Evolutionary conservation across 1,140 invertebrate genomes (phyloP).

Genomic region (Zaprionus ornatus): DNA sequence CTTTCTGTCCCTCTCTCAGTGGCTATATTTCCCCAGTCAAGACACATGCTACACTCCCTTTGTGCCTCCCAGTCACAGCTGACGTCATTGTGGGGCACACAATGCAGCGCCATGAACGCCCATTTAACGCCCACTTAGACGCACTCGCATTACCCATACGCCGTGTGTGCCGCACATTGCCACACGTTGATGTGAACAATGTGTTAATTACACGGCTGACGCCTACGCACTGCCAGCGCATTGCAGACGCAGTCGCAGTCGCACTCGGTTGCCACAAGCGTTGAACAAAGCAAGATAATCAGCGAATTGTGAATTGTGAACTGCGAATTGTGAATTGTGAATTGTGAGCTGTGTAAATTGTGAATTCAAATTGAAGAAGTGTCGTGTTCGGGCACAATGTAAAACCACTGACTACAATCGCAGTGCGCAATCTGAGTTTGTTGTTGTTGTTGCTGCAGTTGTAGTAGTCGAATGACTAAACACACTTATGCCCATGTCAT

Average conservation of each 20-base stretch:
- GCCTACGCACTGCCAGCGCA: slow-evolving; percentile 37
- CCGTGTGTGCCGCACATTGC: slow-evolving; percentile 3
- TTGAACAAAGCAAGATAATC: slow-evolving; percentile 28
- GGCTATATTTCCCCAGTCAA: too few relatives aligned
- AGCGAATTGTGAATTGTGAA: slow-evolving; percentile 26
- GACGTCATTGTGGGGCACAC: slow-evolving; percentile 9
- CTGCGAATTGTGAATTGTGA: neutral
- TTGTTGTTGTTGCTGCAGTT: neutral
- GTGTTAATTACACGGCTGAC: slow-evolving; percentile 51
- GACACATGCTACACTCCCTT: too few relatives aligned
- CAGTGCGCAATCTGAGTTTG: slow-evolving; percentile 45
- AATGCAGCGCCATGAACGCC: slow-evolving; percentile 32
- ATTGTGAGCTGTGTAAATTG: too few relatives aligned
- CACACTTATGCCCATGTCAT: slow-evolving; percentile 48
- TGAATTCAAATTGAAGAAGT: slow-evolving; percentile 49
- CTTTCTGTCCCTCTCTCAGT: too few relatives aligned
- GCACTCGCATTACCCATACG: slow-evolving; percentile 50
- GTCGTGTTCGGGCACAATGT: slow-evolving; percentile 41
- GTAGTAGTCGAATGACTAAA: slow-evolving; percentile 34
- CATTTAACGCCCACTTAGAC: slow-evolving; percentile 67
- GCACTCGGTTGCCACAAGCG: neutral
- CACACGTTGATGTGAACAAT: slow-evolving; percentile 35
- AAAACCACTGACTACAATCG: slow-evolving; percentile 15
- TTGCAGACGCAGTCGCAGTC: neutral
- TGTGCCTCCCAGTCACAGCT: neutral